Evolutionary conservation across 2,113 vertebrate species (phyloP), one percentile per base, ranked within the genome.

Genomic region (Edolisoma coerulescens): DNA sequence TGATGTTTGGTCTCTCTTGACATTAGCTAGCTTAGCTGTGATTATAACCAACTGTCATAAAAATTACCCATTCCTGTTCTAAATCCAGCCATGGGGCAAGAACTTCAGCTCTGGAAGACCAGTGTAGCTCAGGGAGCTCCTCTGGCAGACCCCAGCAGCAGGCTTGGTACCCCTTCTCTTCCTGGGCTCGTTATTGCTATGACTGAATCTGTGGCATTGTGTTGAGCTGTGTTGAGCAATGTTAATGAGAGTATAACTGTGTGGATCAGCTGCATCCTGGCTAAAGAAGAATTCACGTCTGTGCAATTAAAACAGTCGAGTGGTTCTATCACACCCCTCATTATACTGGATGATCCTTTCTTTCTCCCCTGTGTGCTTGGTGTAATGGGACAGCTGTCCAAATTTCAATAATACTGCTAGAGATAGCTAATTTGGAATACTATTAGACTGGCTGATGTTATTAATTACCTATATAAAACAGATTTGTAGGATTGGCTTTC

Each of bases 21-120:
- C 16, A 20, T 71, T 81, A 89, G 30, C 35, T 68, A 53, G 18
- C 44, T 89, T 82, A 84, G 61, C 81, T 91, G 65, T 53, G 74
- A 11, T 67, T 89, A 44, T 54, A 77, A 92, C 24, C 30, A 89
- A 9, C 41, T 57, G 30, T 63, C 71, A 67, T 59, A 84, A 95
- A 73, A 90, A 77, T 77, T 59, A 77, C 52, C 14, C 35, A 39
- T 61, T 76, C 65, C 28, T 37, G 44, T 87, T 78, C 61, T 71
- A 90, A 90, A 71, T 84, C 45, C 56, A 81, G 56, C 73, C 57
- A 9, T 9, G 16, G n/a, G 33, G 39, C 3, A 5, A 68, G 64
- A 84, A 44, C 39, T 83, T 86, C 37, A 59, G 23, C 42, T 93
- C 39, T 47, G 56, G 73, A 87, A 93, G 37, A 53, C 2, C 0